A percentile compares a stretch with the other conserved stretches of the same genome.
phyloP scores from a whole-genome alignment of 2,113 vertebrate species.

The Misgurnus anguillicaudatus region DNA sequence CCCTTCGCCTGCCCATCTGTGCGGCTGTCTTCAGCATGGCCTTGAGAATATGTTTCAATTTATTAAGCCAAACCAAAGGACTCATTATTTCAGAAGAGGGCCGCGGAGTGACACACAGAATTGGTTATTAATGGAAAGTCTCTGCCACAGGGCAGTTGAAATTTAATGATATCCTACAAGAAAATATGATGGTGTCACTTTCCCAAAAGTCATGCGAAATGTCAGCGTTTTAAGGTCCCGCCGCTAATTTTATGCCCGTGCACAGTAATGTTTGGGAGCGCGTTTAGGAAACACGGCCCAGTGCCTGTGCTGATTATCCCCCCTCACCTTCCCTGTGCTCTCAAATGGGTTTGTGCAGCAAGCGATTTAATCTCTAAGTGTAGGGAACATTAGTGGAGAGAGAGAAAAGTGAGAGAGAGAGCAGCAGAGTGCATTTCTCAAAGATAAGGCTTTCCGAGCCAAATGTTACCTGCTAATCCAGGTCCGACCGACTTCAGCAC shows the following conservation, averaged over 20 bases:
- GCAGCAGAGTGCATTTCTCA: slow-evolving; percentile 85
- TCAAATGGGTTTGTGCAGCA: slow-evolving; percentile 99
- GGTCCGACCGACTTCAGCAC: slow-evolving; percentile 79
- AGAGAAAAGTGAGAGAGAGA: slow-evolving; percentile 49
- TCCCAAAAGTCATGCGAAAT: slow-evolving; percentile 99
- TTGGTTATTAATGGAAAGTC: slow-evolving; percentile 99
- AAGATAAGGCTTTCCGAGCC: slow-evolving; percentile 77
- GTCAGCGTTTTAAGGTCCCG: slow-evolving; percentile 99
- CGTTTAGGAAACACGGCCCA: slow-evolving; percentile 99
- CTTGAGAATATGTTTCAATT: slow-evolving; percentile 99
- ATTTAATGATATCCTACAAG: slow-evolving; percentile 99
- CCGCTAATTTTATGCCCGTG: slow-evolving; percentile 99
- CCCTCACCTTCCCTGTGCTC: slow-evolving; percentile 97
- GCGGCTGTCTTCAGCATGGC: slow-evolving; percentile 85
- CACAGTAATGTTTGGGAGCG: slow-evolving; percentile 99
- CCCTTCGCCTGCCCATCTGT: slow-evolving; percentile 72
- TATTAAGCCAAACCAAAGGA: slow-evolving; percentile 99
- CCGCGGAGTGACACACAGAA: slow-evolving; percentile 96
- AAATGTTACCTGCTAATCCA: slow-evolving; percentile 79
- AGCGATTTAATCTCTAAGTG: slow-evolving; percentile 99
- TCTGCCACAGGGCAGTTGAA: slow-evolving; percentile 99
- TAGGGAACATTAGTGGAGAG: slow-evolving; percentile 95
- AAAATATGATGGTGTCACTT: slow-evolving; percentile 99
- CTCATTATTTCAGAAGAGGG: slow-evolving; percentile 99
- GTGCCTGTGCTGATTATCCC: slow-evolving; percentile 99